Evolutionary conservation across 1,140 invertebrate genomes (phyloP).

Genomic region (Plectus sambesii): DNA sequence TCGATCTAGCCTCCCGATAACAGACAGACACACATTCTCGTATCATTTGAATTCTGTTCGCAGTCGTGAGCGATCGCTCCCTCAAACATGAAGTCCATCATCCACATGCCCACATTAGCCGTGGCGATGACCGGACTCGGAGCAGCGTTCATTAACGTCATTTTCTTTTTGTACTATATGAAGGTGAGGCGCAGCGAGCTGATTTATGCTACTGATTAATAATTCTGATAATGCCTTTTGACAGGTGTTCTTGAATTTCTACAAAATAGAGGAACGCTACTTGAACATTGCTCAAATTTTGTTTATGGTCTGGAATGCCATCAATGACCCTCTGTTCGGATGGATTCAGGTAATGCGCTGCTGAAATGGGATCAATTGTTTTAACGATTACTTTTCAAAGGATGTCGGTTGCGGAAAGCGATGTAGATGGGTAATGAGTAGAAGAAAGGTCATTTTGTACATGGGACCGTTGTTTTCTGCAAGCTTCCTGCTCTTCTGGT

Average conservation of each 20-base stretch:
- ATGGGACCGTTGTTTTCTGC: slow-evolving; percentile 46
- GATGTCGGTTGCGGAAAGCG: slow-evolving; percentile 25
- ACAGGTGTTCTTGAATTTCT: slow-evolving; percentile 48
- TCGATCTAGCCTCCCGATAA: no score
- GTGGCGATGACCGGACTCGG: no score
- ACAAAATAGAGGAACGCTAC: slow-evolving; percentile 48
- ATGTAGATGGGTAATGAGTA: slow-evolving; percentile 45
- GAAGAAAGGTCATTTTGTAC: slow-evolving; percentile 46
- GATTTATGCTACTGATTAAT: no score
- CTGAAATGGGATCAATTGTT: slow-evolving; percentile 1
- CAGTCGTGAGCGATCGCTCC: no score
- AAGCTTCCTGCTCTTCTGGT: slow-evolving; percentile 49
- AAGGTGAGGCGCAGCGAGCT: no score
- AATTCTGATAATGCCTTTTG: no score
- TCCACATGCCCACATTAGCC: no score
- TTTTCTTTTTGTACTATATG: no score
- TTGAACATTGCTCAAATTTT: slow-evolving; percentile 48
- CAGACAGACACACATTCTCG: no score
- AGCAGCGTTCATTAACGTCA: no score
- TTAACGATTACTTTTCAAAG: slow-evolving; percentile 10
- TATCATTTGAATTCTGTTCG: no score
- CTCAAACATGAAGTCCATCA: no score
- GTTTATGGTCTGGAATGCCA: slow-evolving; percentile 49
- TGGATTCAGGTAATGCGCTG: slow-evolving; percentile 46
- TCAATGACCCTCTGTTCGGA: slow-evolving; percentile 51